These are phyloP conservation scores for Tridacna crocea DNA, from an alignment of 2,888 invertebrate genomes.

Conservation along the genomic window DNA sequence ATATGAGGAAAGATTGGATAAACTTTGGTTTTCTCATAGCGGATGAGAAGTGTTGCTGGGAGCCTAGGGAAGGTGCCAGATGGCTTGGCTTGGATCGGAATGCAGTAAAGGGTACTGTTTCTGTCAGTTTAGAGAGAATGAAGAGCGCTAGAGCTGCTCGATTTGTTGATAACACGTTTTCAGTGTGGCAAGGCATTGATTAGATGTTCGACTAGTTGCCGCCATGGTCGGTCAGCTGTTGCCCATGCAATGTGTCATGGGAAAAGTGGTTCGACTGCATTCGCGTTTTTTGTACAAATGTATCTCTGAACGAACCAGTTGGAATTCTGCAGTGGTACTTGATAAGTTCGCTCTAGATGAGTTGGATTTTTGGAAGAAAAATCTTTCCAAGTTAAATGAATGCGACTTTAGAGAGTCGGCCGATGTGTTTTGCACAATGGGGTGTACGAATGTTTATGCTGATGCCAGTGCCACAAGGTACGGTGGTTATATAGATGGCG, in stretches of 20 bases:
- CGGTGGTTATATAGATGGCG: too few relatives aligned
- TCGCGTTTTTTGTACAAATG: constrained; percentile 32
- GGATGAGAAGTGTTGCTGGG: constrained; percentile 57
- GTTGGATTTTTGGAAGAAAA: too few relatives aligned
- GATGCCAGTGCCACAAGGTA: too few relatives aligned
- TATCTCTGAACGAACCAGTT: constrained; percentile 23
- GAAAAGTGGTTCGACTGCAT: constrained; percentile 30
- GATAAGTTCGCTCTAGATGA: too few relatives aligned
- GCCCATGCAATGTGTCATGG: constrained; percentile 39
- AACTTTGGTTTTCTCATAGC: constrained; percentile 61
- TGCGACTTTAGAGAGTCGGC: too few relatives aligned
- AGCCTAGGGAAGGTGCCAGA: constrained; percentile 22
- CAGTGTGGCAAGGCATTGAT: constrained; percentile 11
- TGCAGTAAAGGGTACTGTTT: constrained; percentile 26
- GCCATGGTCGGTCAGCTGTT: constrained; percentile 40
- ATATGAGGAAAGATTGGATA: constrained; percentile 27
- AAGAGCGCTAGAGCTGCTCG: background rate
- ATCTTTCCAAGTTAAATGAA: too few relatives aligned
- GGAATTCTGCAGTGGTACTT: constrained; percentile 37
- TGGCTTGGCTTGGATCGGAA: constrained; percentile 56
- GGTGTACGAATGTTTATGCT: too few relatives aligned
- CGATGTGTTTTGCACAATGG: too few relatives aligned
- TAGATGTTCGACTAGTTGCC: constrained; percentile 37
- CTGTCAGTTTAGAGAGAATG: constrained; percentile 37
- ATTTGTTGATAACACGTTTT: constrained; percentile 3